Evolutionary conservation across 2,113 vertebrate genomes (phyloP).

Genomic region (Callocephalon fimbriatum): DNA sequence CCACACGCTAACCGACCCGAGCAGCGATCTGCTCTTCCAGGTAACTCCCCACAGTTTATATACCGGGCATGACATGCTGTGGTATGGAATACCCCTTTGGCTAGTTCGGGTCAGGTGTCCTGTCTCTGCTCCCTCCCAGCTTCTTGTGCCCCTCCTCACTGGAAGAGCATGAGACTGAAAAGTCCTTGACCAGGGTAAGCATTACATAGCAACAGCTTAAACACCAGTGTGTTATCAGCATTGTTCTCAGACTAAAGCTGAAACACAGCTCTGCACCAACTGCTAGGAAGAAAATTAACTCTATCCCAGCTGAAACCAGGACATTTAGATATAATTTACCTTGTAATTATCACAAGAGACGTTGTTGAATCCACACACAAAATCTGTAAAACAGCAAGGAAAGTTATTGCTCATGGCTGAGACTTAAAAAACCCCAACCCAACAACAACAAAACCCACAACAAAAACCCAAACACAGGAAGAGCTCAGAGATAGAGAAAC

Average conservation of each 20-base stretch:
- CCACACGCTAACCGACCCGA: rapidly evolving
- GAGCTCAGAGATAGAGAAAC: not conserved
- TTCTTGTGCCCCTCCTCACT: not conserved
- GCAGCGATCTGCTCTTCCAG: not conserved
- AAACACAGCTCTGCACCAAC: not conserved
- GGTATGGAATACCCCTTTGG: not conserved
- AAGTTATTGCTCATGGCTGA: not conserved
- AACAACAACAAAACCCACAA: not conserved
- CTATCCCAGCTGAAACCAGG: not conserved
- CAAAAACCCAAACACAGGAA: not conserved
- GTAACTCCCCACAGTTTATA: not conserved
- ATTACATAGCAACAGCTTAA: not conserved
- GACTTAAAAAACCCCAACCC: not conserved
- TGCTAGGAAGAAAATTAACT: not conserved
- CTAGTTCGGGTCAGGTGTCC: not conserved
- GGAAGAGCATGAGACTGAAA: not conserved
- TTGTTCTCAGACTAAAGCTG: not conserved
- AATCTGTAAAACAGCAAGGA: not conserved
- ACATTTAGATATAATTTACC: not conserved
- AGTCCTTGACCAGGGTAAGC: not conserved
- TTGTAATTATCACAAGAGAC: not conserved
- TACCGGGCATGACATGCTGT: not conserved
- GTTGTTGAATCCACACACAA: not conserved
- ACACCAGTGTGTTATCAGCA: not conserved
- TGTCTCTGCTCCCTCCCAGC: not conserved